Conservation (phyloP, 64 coral and sea anemone species). For the Platygyra sinensis region DNA sequence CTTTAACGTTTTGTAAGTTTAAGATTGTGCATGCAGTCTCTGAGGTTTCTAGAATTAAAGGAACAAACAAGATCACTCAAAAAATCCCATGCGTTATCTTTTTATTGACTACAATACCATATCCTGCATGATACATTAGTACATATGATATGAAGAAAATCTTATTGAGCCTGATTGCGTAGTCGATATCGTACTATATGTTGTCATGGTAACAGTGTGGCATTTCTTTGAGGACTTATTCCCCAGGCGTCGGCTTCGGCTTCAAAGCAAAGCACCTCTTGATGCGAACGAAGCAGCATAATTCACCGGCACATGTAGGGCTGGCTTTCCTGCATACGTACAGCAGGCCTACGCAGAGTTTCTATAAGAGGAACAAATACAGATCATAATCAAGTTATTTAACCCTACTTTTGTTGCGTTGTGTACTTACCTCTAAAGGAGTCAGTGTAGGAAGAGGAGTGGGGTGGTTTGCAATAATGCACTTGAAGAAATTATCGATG, state of each 20-base stretch:
- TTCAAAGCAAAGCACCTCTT: conserved; percentile 7
- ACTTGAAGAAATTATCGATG: neutral
- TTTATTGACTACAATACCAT: neutral
- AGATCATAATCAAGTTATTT: neutral
- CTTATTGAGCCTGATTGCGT: conserved; percentile 7
- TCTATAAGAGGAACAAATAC: neutral
- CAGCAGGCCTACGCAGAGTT: neutral
- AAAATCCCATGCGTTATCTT: neutral
- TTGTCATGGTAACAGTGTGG: conserved; percentile 28
- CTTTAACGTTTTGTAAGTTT: too few relatives aligned
- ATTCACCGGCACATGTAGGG: neutral
- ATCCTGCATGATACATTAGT: neutral
- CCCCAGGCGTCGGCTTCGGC: neutral
- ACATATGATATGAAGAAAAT: neutral
- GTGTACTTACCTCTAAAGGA: neutral
- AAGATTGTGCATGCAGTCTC: too few relatives aligned
- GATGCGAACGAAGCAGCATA: conserved; percentile 32
- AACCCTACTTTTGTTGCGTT: neutral
- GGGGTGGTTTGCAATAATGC: neutral
- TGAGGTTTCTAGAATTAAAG: too few relatives aligned
- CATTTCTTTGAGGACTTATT: neutral
- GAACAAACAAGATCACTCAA: too few relatives aligned
- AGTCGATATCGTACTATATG: conserved; percentile 28
- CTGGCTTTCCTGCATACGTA: neutral
- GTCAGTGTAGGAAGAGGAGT: neutral